Base-by-base conservation (phyloP, 2,797 vertebrate genomes). In the Merluccius polli region DNA sequence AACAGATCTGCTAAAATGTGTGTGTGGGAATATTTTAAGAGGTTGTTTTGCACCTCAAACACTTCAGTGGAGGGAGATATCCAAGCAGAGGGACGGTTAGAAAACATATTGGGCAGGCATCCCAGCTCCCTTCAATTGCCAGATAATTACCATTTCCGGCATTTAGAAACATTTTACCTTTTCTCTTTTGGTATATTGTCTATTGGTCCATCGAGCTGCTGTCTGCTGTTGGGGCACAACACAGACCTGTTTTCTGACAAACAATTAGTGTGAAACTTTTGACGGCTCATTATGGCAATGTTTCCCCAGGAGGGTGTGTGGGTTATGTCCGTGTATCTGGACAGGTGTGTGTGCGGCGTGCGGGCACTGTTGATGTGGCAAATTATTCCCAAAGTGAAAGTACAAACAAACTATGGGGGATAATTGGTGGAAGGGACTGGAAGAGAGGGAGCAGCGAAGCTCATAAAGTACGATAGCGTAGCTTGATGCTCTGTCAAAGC, bases 361-460 rank as follows among this genome's bases (percentile, higher is more conserved):
- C 36, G 78, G 80, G 78, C 73, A 33, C 44, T 81, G 70, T 81
- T 79, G 73, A 76, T 65, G 70, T 59, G 11, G 9, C 33, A 71
- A 84, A 79, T 82, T 73, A 85, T 88, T 87, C 78, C 81, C 82
- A 73, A 21, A 9, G 78, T 85, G 78, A 38, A 67, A 35, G 79
- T 68, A 65, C 80, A 76, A 75, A 79, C 33, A 74, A 83, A 82
- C 73, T 85, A 86, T 85, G 74, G 74, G 70, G 78, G 82, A 79
- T 92, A 91, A 91, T 90, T 92, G 86, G 90, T 87, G 76, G 79
- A 78, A 78, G 79, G 44, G 73, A 72, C 73, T 30, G 78, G 76
- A 44, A 83, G 82, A 79, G 69, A 76, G 16, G 48, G 81, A 79
- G 44, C 72, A 11, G 2, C 18, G 72, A 73, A 77, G 81, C 83